phyloP scores from a whole-genome alignment of 2,113 vertebrate genomes.

The Gopherus evgoodei region DNA sequence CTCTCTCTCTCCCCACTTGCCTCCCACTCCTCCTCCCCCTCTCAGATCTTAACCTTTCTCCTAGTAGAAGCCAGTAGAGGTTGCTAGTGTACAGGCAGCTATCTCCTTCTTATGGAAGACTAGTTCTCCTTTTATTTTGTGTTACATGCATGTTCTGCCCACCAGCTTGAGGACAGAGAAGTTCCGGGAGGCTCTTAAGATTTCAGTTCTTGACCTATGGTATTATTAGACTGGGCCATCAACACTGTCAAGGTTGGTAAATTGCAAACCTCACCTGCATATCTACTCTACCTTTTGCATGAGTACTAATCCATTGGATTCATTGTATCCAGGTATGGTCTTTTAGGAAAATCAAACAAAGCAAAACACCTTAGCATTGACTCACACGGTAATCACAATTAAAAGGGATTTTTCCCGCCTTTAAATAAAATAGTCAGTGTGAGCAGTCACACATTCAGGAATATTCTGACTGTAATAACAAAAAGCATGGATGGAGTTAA shows the following conservation, averaged over 20 bases:
- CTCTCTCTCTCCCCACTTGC: not conserved
- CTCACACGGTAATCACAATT: not conserved
- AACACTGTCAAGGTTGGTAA: not conserved
- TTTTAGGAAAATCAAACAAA: not conserved
- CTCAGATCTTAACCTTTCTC: not conserved
- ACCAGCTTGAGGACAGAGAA: not conserved
- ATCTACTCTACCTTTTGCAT: not conserved
- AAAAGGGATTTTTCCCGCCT: not conserved
- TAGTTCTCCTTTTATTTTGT: accelerated
- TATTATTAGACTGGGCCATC: not conserved
- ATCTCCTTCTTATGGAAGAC: not conserved
- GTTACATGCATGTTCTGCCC: accelerated
- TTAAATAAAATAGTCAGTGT: not conserved
- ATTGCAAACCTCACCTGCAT: not conserved
- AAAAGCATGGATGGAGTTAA: not conserved
- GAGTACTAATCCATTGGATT: not conserved
- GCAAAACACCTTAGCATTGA: not conserved
- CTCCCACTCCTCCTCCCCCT: accelerated
- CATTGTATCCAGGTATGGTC: not conserved
- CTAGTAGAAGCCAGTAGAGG: accelerated
- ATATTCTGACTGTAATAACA: not conserved
- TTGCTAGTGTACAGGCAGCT: not conserved
- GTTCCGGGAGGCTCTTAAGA: not conserved
- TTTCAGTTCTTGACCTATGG: not conserved
- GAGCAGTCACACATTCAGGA: not conserved